phyloP scores from a whole-genome alignment of 2,797 vertebrate species.

The Spondyliosoma cantharus region DNA sequence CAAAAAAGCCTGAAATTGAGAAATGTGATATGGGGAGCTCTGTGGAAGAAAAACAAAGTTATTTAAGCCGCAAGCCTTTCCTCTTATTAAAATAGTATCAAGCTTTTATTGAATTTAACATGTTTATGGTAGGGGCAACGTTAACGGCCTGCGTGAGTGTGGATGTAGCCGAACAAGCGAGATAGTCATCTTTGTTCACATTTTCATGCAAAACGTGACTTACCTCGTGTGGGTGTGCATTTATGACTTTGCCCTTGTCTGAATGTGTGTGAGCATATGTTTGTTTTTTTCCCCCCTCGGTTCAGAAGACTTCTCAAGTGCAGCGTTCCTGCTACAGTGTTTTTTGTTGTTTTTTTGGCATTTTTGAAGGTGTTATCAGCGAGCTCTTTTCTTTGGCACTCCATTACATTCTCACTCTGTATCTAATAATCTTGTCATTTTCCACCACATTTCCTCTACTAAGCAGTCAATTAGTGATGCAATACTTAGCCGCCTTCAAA shows the following conservation, averaged over 20 bases:
- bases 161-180: conserved; percentile 47
- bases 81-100: conserved; percentile 85
- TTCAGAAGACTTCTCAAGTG: conserved; percentile 11
- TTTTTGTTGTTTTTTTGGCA: conserved; percentile 42
- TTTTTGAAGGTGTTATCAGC: conserved; percentile 74
- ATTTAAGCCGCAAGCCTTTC: conserved; percentile 83
- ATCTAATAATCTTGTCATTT: conserved; percentile 85
- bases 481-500: conserved; percentile 75
- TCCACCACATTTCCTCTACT: conserved; percentile 82
- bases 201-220: conserved; percentile 62
- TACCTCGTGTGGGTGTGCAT: conserved; percentile 43
- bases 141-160: conserved; percentile 60
- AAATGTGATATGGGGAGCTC: conserved; percentile 82
- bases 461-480: conserved; percentile 84
- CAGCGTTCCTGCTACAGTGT: conserved; percentile 40
- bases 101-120: conserved; percentile 86
- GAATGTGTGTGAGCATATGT: conserved; percentile 41
- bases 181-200: conserved; percentile 68
- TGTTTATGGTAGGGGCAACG: conserved; percentile 80
- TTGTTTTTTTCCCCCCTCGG: background rate
- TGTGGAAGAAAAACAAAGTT: conserved; percentile 84
- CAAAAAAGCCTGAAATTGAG: conserved; percentile 81
- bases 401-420: conserved; percentile 77
- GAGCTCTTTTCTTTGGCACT: conserved; percentile 72
- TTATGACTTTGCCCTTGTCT: conserved; percentile 34